phyloP scores from a whole-genome alignment of 2,888 invertebrate species.

The Drosophila dives region DNA sequence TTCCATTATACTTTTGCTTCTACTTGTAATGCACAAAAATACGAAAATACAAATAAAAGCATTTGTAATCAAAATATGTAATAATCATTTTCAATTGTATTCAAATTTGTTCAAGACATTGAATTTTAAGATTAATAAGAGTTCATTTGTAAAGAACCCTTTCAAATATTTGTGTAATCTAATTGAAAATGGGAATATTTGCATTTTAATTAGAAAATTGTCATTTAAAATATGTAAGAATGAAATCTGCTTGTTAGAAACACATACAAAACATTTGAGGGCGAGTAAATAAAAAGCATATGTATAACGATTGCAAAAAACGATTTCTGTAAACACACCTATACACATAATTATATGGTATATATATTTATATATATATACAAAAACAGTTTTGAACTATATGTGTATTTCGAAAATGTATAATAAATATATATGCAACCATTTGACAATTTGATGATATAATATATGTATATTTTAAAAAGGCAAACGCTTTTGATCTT shows the following conservation, averaged over 20 bases:
- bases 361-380: conserved; percentile 11
- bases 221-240: conserved; percentile 32
- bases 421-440: conserved; percentile 21
- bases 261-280: conserved; percentile 13
- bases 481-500: conserved; percentile 39
- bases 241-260: conserved; percentile 33
- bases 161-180: not conserved
- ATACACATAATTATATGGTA: conserved; percentile 8
- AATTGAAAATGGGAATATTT: conserved; percentile 15
- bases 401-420: conserved; percentile 18
- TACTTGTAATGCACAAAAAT: conserved; percentile 47
- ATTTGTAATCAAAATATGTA: conserved; percentile 47
- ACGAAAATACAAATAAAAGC: conserved; percentile 16
- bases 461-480: conserved; percentile 34
- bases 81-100: conserved; percentile 3
- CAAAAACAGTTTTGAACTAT: conserved; percentile 11
- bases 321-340: conserved; percentile 27
- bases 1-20: conserved; percentile 28
- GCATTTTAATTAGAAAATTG: conserved; percentile 42
- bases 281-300: conserved; percentile 25
- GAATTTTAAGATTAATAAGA: not conserved
- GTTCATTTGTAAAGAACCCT: conserved; percentile 4
- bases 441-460: conserved; percentile 25
- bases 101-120: conserved; percentile 11
- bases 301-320: conserved; percentile 59